phyloP scores from a whole-genome alignment of 2,888 invertebrate species.

The Ptilodon capucinus region DNA sequence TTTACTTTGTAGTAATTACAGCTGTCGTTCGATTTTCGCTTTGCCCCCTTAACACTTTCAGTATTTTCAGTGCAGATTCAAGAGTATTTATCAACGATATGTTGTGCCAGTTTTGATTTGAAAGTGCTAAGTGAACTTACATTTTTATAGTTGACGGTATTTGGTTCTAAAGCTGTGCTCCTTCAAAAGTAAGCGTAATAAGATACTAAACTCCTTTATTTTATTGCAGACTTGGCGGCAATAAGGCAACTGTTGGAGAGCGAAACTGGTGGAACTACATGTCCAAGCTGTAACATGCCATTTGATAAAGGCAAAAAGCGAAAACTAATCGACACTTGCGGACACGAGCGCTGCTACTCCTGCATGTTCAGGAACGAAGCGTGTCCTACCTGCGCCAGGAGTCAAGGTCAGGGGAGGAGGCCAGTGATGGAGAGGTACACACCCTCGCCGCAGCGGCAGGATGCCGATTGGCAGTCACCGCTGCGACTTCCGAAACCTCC shows the following conservation, averaged over 20 bases:
- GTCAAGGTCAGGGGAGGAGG: slow-evolving; percentile 53
- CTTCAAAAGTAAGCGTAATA: too few relatives aligned
- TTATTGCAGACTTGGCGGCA: slow-evolving; percentile 90
- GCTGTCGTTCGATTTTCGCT: too few relatives aligned
- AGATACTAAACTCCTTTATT: slow-evolving; percentile 13
- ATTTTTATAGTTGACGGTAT: too few relatives aligned
- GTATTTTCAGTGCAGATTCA: too few relatives aligned
- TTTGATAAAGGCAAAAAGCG: slow-evolving; percentile 98
- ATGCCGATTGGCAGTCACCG: slow-evolving; percentile 75
- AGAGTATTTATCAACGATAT: too few relatives aligned
- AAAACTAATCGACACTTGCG: slow-evolving; percentile 96
- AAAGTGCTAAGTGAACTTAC: too few relatives aligned
- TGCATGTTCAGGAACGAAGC: slow-evolving; percentile 96
- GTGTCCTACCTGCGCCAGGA: slow-evolving; percentile 91
- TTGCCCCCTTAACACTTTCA: too few relatives aligned
- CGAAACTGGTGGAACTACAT: slow-evolving; percentile 86
- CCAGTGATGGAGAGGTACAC: slow-evolving; percentile 76
- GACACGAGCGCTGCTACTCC: slow-evolving; percentile 97
- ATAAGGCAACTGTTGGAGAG: slow-evolving; percentile 90
- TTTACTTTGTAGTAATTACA: too few relatives aligned
- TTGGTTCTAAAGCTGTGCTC: too few relatives aligned
- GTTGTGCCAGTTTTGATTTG: too few relatives aligned
- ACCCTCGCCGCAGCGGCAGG: slow-evolving; percentile 71
- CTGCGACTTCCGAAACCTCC: slow-evolving; percentile 84
- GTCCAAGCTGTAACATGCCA: slow-evolving; percentile 95